Evolutionary conservation across 2,113 vertebrate species (phyloP).

Genomic region (Cyphomyrus plagiostoma): DNA sequence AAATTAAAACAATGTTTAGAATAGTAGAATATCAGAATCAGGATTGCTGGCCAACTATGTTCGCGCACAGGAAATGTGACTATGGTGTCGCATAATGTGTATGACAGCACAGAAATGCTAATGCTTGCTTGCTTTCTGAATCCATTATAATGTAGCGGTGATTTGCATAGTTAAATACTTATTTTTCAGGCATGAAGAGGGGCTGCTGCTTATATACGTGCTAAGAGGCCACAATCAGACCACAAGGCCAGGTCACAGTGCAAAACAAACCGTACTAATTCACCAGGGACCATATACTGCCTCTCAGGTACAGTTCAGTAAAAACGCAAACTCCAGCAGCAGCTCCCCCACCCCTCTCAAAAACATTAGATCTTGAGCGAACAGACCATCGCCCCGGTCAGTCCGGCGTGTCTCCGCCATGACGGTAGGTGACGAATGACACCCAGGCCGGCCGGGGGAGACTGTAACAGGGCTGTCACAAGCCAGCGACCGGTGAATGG

Average conservation of each 20-base stretch:
- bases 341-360: neutral
- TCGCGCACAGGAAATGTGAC: neutral
- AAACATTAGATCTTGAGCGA: neutral
- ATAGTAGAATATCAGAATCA: neutral
- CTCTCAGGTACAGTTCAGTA: neutral
- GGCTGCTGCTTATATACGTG: neutral
- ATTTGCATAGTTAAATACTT: neutral
- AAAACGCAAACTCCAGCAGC: neutral
- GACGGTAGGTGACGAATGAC: conserved; percentile 63
- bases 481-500: conserved; percentile 52
- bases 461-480: conserved; percentile 53
- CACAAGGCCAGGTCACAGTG: neutral
- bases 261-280: neutral
- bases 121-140: neutral
- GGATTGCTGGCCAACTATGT: neutral
- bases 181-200: neutral
- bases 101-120: neutral
- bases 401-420: conserved; percentile 60
- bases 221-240: neutral
- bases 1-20: neutral
- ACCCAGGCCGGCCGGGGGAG: conserved; percentile 43
- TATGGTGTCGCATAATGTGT: neutral
- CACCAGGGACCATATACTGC: neutral
- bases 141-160: neutral
- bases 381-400: conserved; percentile 56